Evolutionary conservation across 2,113 vertebrate species (phyloP).

Genomic region (Crotalus viridis): DNA sequence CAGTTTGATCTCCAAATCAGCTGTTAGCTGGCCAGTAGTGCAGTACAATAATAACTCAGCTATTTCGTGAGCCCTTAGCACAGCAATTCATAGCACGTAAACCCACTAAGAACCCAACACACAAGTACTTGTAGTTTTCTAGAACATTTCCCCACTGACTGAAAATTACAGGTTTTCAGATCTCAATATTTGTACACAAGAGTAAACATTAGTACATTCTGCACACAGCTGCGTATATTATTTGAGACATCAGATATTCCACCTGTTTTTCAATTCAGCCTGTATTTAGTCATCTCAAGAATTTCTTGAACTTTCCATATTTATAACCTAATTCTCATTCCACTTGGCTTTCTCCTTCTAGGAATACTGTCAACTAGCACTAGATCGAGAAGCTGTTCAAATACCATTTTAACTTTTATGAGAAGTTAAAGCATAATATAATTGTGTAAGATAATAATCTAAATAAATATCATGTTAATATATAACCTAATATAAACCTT

Average conservation of each 20-base stretch:
- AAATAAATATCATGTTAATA: neutral
- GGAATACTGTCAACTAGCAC: neutral
- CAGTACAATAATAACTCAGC: neutral
- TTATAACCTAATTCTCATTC: neutral
- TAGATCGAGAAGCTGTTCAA: neutral
- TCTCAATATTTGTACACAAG: neutral
- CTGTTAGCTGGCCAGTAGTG: neutral
- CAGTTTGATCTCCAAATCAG: neutral
- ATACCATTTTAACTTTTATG: neutral
- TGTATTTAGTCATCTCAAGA: neutral
- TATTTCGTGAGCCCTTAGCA: neutral
- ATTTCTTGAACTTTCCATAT: neutral
- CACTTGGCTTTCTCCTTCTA: neutral
- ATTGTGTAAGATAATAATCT: neutral
- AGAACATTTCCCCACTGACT: neutral
- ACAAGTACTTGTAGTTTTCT: neutral
- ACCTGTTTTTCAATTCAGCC: neutral
- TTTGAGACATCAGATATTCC: neutral
- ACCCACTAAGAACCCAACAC: neutral
- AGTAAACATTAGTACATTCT: neutral
- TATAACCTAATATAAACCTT: neutral
- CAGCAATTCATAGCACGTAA: neutral
- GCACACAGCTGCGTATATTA: neutral
- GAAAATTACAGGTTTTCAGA: neutral
- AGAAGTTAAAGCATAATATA: neutral